Evolutionary conservation across 2,797 vertebrate genomes (phyloP).

Genomic region (Urophycis tenuis): DNA sequence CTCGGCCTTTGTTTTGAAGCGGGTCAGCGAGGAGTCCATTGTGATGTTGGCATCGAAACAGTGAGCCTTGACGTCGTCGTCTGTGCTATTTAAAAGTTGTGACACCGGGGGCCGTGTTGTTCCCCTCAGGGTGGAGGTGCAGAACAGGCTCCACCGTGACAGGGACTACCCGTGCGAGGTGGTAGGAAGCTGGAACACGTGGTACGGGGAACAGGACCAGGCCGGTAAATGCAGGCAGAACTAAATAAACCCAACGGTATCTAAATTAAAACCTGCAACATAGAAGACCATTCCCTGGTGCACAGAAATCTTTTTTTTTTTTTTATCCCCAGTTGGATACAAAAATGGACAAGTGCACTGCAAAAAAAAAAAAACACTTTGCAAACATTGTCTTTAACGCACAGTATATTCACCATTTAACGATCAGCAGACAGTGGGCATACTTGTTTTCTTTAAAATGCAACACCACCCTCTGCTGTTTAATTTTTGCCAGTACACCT

Average conservation of each 20-base stretch:
- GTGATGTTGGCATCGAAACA: no score
- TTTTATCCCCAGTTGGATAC: not conserved
- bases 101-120: constrained; percentile 7
- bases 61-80: not conserved
- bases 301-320: not conserved
- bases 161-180: constrained; percentile 86
- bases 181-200: constrained; percentile 97
- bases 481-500: constrained; percentile 79
- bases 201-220: constrained; percentile 96
- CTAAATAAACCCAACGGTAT: not conserved
- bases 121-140: constrained; percentile 75
- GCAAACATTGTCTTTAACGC: not conserved
- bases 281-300: not conserved
- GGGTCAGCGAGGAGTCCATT: not conserved
- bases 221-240: constrained; percentile 72
- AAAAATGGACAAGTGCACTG: not conserved
- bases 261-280: not conserved
- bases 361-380: no score
- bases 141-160: constrained; percentile 80
- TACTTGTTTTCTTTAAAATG: constrained; percentile 4
- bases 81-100: not conserved
- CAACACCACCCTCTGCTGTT: constrained; percentile 61
- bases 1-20: not conserved
- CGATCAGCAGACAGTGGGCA: not conserved
- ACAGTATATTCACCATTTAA: not conserved